Conservation (phyloP, 2,113 vertebrate species). For the Vulpes ferrilata region DNA sequence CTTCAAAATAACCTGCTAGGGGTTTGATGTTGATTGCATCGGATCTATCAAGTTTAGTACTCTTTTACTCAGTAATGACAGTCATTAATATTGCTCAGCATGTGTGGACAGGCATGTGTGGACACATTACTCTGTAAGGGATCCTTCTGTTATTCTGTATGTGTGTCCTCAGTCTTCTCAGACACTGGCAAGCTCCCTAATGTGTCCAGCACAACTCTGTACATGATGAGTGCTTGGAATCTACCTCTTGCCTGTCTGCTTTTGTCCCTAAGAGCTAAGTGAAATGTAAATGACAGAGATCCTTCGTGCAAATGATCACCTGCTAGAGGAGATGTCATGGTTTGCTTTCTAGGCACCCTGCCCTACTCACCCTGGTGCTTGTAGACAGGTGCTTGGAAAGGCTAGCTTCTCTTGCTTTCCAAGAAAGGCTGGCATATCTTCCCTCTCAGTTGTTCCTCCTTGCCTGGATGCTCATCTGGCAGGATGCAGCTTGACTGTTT, state of each 20-base stretch:
- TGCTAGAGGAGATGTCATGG: neutral
- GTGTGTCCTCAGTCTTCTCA: neutral
- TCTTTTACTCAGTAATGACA: neutral
- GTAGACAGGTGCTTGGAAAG: neutral
- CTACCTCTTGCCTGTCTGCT: neutral
- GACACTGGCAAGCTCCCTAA: neutral
- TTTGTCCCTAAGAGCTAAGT: neutral
- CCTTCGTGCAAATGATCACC: neutral
- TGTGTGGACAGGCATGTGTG: too few species aligned
- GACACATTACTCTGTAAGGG: neutral
- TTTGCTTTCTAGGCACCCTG: conserved; percentile 7
- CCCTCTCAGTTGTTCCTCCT: neutral
- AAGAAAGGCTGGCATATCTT: neutral
- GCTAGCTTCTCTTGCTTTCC: neutral
- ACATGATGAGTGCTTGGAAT: neutral
- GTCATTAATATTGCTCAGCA: too few species aligned
- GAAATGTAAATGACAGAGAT: neutral
- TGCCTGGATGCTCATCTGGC: neutral
- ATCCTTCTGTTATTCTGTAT: neutral
- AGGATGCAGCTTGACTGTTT: neutral
- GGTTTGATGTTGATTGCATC: neutral
- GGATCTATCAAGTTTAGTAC: neutral
- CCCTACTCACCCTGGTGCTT: neutral
- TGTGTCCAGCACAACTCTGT: neutral
- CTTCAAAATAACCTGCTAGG: neutral